Evolutionary conservation across 1,140 invertebrate species (phyloP).

Genomic region (Aricia agestis): DNA sequence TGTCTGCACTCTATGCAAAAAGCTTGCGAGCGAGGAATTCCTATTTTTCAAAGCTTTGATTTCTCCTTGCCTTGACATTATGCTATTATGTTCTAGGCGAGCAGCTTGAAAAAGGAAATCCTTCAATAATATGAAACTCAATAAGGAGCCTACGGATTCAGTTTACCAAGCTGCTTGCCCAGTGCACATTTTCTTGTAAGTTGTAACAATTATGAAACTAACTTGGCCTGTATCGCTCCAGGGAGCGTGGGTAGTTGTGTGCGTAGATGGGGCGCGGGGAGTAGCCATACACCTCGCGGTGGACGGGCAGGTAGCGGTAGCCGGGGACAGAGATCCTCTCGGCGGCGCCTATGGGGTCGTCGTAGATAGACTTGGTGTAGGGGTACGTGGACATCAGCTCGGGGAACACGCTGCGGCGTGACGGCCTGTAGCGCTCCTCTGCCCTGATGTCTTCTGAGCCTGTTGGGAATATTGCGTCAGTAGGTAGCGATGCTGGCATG

Average conservation of each 20-base stretch:
- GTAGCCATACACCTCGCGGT: slow-evolving; percentile 91
- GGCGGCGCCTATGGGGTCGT: slow-evolving; percentile 85
- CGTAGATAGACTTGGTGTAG: slow-evolving; percentile 89
- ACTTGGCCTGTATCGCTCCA: slow-evolving; percentile 89
- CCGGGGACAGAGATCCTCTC: slow-evolving; percentile 90
- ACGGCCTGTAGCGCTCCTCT: slow-evolving; percentile 82
- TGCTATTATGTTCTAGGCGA: no score
- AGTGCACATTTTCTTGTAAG: neutral
- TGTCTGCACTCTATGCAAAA: neutral
- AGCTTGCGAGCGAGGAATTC: neutral
- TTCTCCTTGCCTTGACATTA: no score
- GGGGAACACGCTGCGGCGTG: slow-evolving; percentile 84
- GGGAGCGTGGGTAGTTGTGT: slow-evolving; percentile 85
- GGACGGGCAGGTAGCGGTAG: slow-evolving; percentile 92
- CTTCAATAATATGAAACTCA: no score
- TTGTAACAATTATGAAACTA: slow-evolving; percentile 74
- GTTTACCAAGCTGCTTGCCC: no score
- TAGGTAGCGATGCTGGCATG: neutral
- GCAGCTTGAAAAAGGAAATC: no score
- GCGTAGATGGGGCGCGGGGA: slow-evolving; percentile 90
- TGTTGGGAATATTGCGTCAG: slow-evolving; percentile 44
- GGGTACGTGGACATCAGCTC: slow-evolving; percentile 78
- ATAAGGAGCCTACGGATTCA: no score
- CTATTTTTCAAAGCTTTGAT: no score
- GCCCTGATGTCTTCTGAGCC: slow-evolving; percentile 93